Evolutionary conservation across 2,113 vertebrate species (phyloP).

Genomic region (Blennius ocellaris): DNA sequence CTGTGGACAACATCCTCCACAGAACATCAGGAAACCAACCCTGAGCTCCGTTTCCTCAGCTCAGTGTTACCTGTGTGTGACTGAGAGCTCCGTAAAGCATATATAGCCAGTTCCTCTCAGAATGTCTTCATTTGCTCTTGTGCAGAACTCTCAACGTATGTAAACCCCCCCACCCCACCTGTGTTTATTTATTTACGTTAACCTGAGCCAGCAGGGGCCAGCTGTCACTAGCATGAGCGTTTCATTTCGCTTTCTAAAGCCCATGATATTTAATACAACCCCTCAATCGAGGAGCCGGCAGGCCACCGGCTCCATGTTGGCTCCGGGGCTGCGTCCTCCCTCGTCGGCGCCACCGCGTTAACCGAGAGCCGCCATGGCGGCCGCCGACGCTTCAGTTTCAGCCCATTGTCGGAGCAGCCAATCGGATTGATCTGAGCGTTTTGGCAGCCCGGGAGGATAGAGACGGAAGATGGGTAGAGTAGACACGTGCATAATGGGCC

Average conservation of each 20-base stretch:
- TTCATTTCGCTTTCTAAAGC: constrained; percentile 81
- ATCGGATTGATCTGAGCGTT: constrained; percentile 64
- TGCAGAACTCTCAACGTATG: constrained; percentile 45
- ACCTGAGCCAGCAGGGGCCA: constrained; percentile 72
- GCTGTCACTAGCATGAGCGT: constrained; percentile 70
- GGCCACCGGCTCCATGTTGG: constrained; percentile 72
- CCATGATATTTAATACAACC: constrained; percentile 84
- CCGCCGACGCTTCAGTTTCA: constrained; percentile 65
- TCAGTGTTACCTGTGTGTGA: constrained; percentile 38
- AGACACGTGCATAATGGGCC: constrained; percentile 66
- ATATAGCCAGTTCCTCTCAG: not conserved
- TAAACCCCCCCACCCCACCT: constrained; percentile 35
- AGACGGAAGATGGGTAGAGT: constrained; percentile 62
- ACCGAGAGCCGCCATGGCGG: constrained; percentile 66
- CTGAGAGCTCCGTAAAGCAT: constrained; percentile 18
- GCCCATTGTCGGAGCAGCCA: constrained; percentile 75
- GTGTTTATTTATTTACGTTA: constrained; percentile 81
- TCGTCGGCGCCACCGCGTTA: not conserved
- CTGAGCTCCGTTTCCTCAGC: constrained; percentile 52
- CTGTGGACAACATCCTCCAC: constrained; percentile 66
- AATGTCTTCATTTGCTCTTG: not conserved
- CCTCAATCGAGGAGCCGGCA: constrained; percentile 37
- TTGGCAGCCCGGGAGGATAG: constrained; percentile 44
- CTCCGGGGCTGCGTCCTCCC: constrained; percentile 14
- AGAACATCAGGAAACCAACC: constrained; percentile 60